Conservation (phyloP, 2,113 vertebrate genomes). For the Phoenicopterus ruber region DNA sequence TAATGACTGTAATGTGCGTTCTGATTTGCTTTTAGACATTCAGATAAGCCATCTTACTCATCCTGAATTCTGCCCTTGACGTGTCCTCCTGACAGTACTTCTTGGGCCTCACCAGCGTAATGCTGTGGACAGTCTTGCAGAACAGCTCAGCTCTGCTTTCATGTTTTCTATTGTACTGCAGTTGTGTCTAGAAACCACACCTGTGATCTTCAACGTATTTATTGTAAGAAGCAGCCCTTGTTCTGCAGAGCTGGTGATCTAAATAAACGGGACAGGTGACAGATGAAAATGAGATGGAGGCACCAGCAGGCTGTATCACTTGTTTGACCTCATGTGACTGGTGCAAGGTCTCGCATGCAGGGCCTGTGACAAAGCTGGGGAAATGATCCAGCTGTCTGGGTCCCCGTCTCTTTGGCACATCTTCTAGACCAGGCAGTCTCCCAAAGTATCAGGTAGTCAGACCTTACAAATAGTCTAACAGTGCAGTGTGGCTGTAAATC, state of each 20-base stretch:
- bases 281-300: background rate
- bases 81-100: background rate
- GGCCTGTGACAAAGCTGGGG: background rate
- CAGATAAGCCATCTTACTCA: background rate
- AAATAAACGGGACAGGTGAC: background rate
- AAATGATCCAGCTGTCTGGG: background rate
- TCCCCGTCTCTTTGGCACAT: background rate
- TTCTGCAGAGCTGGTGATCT: background rate
- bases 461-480: background rate
- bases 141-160: background rate
- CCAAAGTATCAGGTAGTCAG: background rate
- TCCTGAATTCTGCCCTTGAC: background rate
- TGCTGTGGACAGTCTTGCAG: background rate
- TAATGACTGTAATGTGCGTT: background rate
- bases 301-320: background rate
- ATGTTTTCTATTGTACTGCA: background rate
- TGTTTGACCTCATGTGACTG: background rate
- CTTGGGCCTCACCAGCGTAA: background rate
- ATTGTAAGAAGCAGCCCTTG: background rate
- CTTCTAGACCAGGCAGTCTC: background rate
- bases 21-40: background rate
- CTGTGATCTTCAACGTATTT: background rate
- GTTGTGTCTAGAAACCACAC: background rate
- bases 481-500: background rate
- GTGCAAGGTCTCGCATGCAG: background rate